Base-by-base conservation (phyloP, 2,113 vertebrate genomes). In the Caracal caracal region DNA sequence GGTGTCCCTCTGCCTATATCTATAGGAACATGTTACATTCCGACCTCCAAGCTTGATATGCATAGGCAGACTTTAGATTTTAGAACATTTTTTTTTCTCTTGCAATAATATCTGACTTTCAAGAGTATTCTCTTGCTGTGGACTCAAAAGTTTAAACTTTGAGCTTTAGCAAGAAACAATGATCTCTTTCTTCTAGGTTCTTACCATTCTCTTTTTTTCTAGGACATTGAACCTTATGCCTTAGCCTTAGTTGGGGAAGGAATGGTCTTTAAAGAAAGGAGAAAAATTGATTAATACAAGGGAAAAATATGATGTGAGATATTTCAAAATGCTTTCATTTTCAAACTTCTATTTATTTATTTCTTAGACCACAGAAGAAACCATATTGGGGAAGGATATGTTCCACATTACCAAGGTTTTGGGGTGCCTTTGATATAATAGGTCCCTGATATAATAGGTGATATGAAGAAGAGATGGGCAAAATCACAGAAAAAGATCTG, bases 251-350 rank as follows among this genome's bases (percentile, higher is more conserved):
- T 68, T 16, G n/a, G 81, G 35, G 22, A 86, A 95, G 68, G 13
- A 75, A 93, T 61, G 17, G 7, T n/a, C 61, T 95, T 87, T 35
- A 66, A 84, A 61, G 47, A 33, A 80, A 59, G 0, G 6, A 86
- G 70, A 86, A 87, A 82, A 73, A 33, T 28, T 20, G 22, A 82
- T 30, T 90, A 75, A 75, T 86, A 15, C 12, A 49, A 81, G 28
- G 3, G 37, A 70, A 90, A 85, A 89, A 59, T 49, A 80, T 47
- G 40, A 63, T 68, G 43, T 79, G 43, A 66, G 19, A 12, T 78
- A 56, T 56, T 94, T 91, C 15, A 65, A 91, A 76, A 76, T 75
- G 12, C 8, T 92, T 82, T 94, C 16, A 82, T 75, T 95, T 92
- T 85, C 11, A 89, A 93, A 85, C 37, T 6, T 51, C 24, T 49